Conservation (phyloP, 2,113 vertebrate species). For the Campylomormyrus numenius region DNA sequence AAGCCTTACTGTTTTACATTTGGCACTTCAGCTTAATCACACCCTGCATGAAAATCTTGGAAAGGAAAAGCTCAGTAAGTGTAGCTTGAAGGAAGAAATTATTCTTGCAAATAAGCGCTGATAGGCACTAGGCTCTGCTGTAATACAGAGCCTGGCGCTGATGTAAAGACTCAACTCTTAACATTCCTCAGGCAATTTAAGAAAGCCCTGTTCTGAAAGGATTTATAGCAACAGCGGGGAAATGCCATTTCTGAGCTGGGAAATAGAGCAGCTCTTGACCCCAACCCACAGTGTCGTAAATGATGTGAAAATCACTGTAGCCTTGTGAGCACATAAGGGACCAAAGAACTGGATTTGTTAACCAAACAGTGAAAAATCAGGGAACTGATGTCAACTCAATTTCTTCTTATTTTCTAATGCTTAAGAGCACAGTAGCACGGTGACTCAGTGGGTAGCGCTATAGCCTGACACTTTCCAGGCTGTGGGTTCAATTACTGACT, state of each 20-base stretch:
- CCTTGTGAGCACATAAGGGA: not conserved
- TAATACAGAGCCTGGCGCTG: not conserved
- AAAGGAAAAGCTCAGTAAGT: not conserved
- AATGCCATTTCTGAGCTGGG: not conserved
- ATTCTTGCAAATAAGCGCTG: not conserved
- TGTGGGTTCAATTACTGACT: not conserved
- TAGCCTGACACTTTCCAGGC: not conserved
- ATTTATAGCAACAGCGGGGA: not conserved
- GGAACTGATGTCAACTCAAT: not conserved
- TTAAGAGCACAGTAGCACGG: not conserved
- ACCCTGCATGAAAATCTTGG: not conserved
- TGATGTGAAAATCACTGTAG: not conserved
- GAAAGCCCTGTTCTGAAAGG: conserved; percentile 1
- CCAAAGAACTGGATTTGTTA: conserved; percentile 2
- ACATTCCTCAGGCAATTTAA: not conserved
- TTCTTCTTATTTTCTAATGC: not conserved
- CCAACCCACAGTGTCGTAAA: not conserved
- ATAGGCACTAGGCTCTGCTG: not conserved
- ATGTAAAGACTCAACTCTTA: not conserved
- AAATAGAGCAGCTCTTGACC: not conserved
- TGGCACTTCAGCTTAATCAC: not conserved
- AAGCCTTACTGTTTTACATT: not conserved
- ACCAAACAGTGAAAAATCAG: not conserved
- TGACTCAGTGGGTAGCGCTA: not conserved
- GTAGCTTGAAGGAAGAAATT: not conserved